Conservation (phyloP, 2,888 invertebrate species). For the Drosophila pegasa region DNA sequence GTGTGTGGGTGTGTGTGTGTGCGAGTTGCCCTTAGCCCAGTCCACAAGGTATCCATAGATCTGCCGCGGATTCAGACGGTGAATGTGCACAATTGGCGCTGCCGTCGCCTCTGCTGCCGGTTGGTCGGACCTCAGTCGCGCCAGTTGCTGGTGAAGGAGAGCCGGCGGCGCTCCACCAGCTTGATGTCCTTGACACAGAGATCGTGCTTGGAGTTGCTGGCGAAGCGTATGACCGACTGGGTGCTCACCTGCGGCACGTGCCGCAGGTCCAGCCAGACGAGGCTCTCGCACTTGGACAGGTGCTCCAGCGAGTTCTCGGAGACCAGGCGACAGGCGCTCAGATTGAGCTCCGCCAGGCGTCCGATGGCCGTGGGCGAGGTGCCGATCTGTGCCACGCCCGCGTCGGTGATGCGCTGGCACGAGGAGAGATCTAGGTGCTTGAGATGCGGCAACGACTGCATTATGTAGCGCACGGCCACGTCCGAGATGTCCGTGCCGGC, state of each 20-base stretch:
- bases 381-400: constrained; percentile 94
- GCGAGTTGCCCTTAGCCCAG: background rate
- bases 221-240: constrained; percentile 93
- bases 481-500: constrained; percentile 96
- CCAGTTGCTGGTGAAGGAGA: constrained; percentile 46
- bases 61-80: constrained; percentile 1
- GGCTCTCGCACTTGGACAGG: constrained; percentile 90
- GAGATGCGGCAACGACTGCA: constrained; percentile 91
- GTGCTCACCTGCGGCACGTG: constrained; percentile 92
- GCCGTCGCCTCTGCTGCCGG: constrained; percentile 6
- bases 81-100: constrained; percentile 13
- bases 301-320: constrained; percentile 94
- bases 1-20: background rate
- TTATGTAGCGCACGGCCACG: constrained; percentile 89
- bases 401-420: constrained; percentile 95
- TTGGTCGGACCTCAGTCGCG: constrained; percentile 58
- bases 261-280: constrained; percentile 90
- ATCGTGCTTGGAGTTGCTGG: constrained; percentile 92
- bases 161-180: constrained; percentile 86
- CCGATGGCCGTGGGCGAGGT: constrained; percentile 89
- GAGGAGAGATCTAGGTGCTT: constrained; percentile 92
- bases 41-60: constrained; percentile 1
- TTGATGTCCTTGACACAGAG: constrained; percentile 92
- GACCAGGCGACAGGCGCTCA: constrained; percentile 92
- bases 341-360: constrained; percentile 90